phyloP scores from a whole-genome alignment of 2,113 vertebrate genomes.

The Phrynosoma platyrhinos region DNA sequence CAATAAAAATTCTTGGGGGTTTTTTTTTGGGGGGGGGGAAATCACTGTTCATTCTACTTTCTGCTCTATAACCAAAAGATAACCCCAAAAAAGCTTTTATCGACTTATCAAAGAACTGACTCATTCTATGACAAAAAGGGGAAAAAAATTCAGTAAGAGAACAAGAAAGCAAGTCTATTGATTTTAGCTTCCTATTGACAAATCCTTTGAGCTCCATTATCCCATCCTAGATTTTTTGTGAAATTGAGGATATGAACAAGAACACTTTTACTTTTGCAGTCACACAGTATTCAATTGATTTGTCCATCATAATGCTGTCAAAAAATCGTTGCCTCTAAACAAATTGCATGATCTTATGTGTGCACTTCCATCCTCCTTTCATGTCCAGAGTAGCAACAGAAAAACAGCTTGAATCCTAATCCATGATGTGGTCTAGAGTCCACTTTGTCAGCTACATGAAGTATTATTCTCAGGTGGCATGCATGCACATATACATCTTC shows the following conservation, averaged over 20 bases:
- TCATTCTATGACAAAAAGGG: neutral
- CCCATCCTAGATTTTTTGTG: neutral
- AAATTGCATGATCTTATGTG: neutral
- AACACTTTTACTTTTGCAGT: neutral
- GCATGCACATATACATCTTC: neutral
- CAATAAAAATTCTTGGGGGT: too few relatives aligned
- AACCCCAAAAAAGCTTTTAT: neutral
- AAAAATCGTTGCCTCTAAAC: neutral
- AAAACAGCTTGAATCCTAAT: neutral
- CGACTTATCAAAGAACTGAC: neutral
- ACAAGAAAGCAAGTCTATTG: neutral
- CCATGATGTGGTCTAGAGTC: neutral
- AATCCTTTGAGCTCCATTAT: neutral
- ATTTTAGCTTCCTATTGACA: neutral
- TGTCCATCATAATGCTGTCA: neutral
- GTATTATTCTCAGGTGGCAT: neutral
- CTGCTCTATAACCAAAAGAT: too few relatives aligned
- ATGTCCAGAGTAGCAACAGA: neutral
- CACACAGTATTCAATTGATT: neutral
- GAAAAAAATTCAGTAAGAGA: neutral
- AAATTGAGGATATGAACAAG: neutral
- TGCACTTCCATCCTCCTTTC: neutral
- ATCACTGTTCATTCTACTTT: too few relatives aligned
- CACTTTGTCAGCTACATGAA: neutral
- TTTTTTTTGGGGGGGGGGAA: too few relatives aligned